Base-by-base conservation (phyloP, 2,113 vertebrate species). In the Catharus fuscescens region DNA sequence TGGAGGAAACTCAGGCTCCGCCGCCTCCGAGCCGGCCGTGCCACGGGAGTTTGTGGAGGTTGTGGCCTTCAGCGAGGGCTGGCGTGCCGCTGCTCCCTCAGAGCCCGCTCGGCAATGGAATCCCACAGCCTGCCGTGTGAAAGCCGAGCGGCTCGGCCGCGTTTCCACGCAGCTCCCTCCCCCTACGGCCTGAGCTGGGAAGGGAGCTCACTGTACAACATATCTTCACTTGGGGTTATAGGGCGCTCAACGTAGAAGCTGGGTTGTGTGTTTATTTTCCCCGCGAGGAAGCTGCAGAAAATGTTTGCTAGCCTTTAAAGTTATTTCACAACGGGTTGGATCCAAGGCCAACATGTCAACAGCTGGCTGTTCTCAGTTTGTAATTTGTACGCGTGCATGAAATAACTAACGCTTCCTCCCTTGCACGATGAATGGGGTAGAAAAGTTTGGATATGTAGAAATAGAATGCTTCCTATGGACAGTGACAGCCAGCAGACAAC, bases 61-160 rank as follows among this genome's bases (percentile, higher is more conserved):
- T 13, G 36, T 2, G 53, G 12, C 50, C 15, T 26, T 1, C 0
- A 1, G 4, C 5, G 12, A 21, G 34, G 26, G 15, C 9, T 7
- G 9, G 7, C 1, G 17, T 4, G 32, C 32, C 64, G 2, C 12
- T 9, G 24, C 4, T 25, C 5, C 4, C 2, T 6, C 12, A 16
- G 15, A 62, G 19, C 7, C 47, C 5, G 4, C 6, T 9, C 9
- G 12, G 28, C 16, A 3, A 0, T 10, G 34, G 4, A 5, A 2
- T 9, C 18, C 20, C 44, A 1, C 1, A 8, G 0, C 2, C 1
- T 0, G 40, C 13, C 12, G 40, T 40, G 4, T 1, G 21, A 28
- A 44, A 24, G 5, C 2, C 2, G 2, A 47, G 20, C 5, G 18
- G 26, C 25, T 36, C 24, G 4, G 52, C 24, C 34, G 8, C 10